A percentile compares a stretch with the other conserved stretches of the same genome.
phyloP scores from a whole-genome alignment of 2,797 vertebrate genomes.

The Monodelphis domestica region DNA sequence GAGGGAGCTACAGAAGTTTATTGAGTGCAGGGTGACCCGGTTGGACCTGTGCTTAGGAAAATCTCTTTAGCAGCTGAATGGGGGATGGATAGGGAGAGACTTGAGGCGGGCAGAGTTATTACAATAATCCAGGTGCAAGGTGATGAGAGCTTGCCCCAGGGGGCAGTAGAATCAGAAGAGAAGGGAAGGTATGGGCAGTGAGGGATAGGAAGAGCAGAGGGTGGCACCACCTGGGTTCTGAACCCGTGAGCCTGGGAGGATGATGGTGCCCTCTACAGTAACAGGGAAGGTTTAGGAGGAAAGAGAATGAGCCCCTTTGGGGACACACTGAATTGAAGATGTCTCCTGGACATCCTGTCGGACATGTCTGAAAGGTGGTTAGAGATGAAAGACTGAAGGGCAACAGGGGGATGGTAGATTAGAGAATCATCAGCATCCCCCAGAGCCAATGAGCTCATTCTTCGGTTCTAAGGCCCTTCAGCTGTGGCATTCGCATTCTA shows the following conservation, averaged over 20 bases:
- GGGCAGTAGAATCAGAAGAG: background rate
- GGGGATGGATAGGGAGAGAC: background rate
- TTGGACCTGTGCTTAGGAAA: background rate
- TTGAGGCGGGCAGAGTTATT: background rate
- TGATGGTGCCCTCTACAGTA: background rate
- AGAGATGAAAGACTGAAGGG: background rate
- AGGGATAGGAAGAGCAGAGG: background rate
- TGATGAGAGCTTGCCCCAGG: background rate
- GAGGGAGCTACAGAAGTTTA: background rate
- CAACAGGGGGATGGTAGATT: background rate
- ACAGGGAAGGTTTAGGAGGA: background rate
- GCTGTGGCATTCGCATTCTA: no score
- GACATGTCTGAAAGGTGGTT: background rate
- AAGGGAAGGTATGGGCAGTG: background rate
- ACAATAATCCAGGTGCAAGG: background rate
- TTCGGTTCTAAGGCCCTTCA: background rate
- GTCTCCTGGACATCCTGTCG: background rate
- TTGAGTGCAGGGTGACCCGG: background rate
- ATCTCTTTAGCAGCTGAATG: background rate
- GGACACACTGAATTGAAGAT: background rate
- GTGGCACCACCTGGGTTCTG: background rate
- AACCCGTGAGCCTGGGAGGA: background rate
- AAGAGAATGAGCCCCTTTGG: background rate
- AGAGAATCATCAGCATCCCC: background rate
- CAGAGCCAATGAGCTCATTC: background rate